These are phyloP conservation scores for Phalacrocorax aristotelis DNA, from an alignment of 2,113 vertebrate species.

Conservation along the genomic window DNA sequence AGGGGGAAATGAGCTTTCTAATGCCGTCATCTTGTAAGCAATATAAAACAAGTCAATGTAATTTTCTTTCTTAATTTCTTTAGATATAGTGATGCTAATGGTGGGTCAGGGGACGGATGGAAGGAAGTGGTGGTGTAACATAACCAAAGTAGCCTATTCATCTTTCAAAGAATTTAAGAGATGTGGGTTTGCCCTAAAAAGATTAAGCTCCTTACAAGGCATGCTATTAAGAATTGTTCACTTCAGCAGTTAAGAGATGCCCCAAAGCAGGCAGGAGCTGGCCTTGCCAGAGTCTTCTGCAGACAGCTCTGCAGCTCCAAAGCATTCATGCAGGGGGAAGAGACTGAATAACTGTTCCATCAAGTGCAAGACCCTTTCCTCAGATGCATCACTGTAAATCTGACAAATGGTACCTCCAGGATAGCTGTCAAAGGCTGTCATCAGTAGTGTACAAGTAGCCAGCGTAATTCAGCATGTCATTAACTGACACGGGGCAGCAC, in stretches of 20 bases:
- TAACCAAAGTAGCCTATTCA: not conserved
- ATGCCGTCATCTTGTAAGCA: not conserved
- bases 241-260: not conserved
- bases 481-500: not conserved
- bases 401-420: not conserved
- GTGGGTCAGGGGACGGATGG: accelerated
- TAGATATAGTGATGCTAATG: not conserved
- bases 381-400: not conserved
- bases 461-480: not conserved
- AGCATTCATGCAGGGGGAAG: not conserved
- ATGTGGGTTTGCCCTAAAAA: not conserved
- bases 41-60: not conserved
- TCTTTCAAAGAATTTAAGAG: not conserved
- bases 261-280: not conserved
- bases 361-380: not conserved
- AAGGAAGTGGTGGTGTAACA: not conserved
- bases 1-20: not conserved
- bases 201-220: not conserved
- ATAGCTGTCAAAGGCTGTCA: not conserved
- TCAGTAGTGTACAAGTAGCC: not conserved
- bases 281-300: not conserved
- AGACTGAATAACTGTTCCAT: not conserved
- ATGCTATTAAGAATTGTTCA: not conserved
- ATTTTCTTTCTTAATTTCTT: not conserved
- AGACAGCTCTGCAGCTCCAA: not conserved